A percentile compares a stretch with the other conserved stretches of the same genome.
phyloP scores from a whole-genome alignment of 2,888 invertebrate genomes.

The Ornithoptera alexandrae region DNA sequence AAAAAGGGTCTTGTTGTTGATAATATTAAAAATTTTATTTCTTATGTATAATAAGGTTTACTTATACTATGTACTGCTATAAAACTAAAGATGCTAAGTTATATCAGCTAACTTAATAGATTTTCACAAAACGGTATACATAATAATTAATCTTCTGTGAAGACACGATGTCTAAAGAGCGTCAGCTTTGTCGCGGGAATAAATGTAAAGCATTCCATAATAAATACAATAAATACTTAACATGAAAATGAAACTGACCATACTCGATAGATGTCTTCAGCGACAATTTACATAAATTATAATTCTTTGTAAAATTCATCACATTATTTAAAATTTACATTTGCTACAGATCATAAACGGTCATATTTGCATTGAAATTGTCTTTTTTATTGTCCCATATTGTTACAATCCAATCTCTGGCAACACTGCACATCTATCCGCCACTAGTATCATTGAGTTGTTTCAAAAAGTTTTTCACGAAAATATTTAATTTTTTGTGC shows the following conservation, averaged over 20 bases:
- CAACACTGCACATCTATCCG: constrained; percentile 52
- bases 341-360: constrained; percentile 57
- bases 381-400: constrained; percentile 33
- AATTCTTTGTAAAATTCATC: constrained; percentile 67
- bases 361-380: constrained; percentile 36
- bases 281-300: constrained; percentile 58
- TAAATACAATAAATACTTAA: constrained; percentile 77
- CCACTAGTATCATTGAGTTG: constrained; percentile 71
- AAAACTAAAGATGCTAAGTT: constrained; percentile 68
- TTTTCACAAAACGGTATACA: constrained; percentile 66
- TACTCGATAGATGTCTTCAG: constrained; percentile 52
- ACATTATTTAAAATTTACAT: constrained; percentile 71
- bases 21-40: constrained; percentile 75
- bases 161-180: constrained; percentile 51
- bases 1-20: constrained; percentile 39
- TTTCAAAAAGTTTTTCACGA: constrained; percentile 89
- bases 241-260: constrained; percentile 58
- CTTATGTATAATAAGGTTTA: constrained; percentile 74
- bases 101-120: constrained; percentile 71
- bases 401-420: constrained; percentile 36
- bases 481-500: constrained; percentile 95
- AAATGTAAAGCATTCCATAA: constrained; percentile 55
- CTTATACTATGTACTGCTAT: constrained; percentile 68
- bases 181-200: constrained; percentile 58
- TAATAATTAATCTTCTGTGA: constrained; percentile 55